Conservation (phyloP, 2,888 invertebrate genomes). For the Phytoseiulus persimilis region DNA sequence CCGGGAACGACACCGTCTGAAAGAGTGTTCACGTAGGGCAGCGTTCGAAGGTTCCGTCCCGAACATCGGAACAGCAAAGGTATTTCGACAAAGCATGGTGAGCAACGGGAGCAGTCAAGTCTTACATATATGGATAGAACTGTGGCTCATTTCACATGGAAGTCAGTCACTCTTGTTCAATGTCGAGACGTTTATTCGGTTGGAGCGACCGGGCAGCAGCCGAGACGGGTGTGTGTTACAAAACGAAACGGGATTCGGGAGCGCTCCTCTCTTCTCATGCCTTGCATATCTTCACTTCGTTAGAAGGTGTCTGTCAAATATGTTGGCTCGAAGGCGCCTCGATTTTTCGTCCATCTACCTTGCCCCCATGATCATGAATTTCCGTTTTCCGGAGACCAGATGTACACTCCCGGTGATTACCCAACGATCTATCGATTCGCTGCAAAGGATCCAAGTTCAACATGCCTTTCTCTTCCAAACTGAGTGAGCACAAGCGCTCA, state of each 20-base stretch:
- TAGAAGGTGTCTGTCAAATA: background rate
- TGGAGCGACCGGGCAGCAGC: background rate
- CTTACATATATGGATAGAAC: background rate
- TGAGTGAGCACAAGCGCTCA: too few species aligned
- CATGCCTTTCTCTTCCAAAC: too few species aligned
- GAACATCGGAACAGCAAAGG: too few species aligned
- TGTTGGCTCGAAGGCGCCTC: background rate
- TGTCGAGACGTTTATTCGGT: background rate
- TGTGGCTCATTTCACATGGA: background rate
- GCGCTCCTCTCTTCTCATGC: background rate
- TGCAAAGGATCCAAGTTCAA: too few species aligned
- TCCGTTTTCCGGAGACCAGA: too few species aligned
- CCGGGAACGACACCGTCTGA: too few species aligned
- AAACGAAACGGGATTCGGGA: background rate
- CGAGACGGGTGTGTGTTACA: background rate
- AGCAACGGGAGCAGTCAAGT: background rate
- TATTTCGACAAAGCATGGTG: background rate
- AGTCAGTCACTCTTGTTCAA: background rate
- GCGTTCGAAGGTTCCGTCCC: too few species aligned
- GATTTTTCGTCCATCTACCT: background rate
- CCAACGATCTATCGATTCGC: too few species aligned
- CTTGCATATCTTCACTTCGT: background rate
- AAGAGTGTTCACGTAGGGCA: too few species aligned
- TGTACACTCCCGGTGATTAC: too few species aligned
- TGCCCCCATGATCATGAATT: background rate